Conservation (phyloP, 2,113 vertebrate species). For the Mungos mungo region DNA sequence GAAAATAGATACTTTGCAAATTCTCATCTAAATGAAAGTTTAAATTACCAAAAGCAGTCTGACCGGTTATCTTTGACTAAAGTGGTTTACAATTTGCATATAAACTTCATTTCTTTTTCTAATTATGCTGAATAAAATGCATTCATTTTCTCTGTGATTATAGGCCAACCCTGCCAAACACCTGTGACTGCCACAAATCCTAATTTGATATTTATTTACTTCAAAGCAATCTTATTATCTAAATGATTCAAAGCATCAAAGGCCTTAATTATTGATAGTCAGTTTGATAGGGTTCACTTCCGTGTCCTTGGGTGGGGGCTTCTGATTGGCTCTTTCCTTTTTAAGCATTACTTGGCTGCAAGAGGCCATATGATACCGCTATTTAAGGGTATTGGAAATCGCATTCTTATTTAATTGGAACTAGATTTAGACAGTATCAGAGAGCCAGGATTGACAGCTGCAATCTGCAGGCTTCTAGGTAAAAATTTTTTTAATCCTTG, state of each 20-base stretch:
- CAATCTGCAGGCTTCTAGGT: conserved; percentile 28
- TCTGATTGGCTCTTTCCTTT: conserved; percentile 73
- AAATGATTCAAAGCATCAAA: conserved; percentile 85
- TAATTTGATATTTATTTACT: conserved; percentile 89
- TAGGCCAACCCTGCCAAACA: conserved; percentile 85
- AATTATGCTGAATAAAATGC: conserved; percentile 87
- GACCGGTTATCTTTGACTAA: conserved; percentile 84
- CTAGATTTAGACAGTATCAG: conserved; percentile 62
- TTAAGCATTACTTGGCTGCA: conserved; percentile 71
- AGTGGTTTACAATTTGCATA: conserved; percentile 86
- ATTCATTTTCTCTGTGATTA: conserved; percentile 87
- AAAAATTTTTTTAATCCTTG: background rate
- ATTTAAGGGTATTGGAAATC: conserved; percentile 68
- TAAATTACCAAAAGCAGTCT: conserved; percentile 84
- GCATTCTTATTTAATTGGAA: conserved; percentile 68
- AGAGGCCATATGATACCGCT: conserved; percentile 63
- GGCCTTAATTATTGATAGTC: conserved; percentile 86
- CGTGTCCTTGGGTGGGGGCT: conserved; percentile 78
- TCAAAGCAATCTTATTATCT: conserved; percentile 89
- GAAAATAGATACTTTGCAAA: conserved; percentile 84
- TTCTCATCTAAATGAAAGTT: conserved; percentile 84
- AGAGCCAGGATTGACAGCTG: conserved; percentile 65
- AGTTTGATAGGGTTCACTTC: conserved; percentile 80
- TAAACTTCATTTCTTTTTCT: conserved; percentile 89
- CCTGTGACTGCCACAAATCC: conserved; percentile 88